Conservation (phyloP, 2,113 vertebrate genomes). For the Leucopternis melanops region DNA sequence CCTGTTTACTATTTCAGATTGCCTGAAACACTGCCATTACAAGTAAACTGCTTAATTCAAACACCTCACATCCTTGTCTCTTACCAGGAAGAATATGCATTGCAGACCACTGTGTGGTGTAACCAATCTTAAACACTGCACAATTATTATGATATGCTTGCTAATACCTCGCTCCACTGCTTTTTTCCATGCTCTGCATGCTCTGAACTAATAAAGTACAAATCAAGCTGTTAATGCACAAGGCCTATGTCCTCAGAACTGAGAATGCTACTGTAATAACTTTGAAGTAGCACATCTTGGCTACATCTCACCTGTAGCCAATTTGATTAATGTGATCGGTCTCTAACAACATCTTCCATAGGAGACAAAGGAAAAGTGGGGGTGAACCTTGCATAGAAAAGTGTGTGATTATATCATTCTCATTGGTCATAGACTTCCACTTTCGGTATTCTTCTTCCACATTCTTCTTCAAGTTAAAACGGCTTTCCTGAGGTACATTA, state of each 20-base stretch:
- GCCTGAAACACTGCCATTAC: neutral
- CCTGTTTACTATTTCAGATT: neutral
- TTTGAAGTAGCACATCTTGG: neutral
- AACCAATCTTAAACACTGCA: neutral
- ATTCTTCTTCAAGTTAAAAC: conserved; percentile 98
- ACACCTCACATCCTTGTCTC: neutral
- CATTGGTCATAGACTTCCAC: conserved; percentile 98
- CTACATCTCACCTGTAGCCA: conserved; percentile 83
- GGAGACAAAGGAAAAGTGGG: conserved; percentile 92
- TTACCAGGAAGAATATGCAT: neutral
- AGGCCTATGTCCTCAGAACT: neutral
- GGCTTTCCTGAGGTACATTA: conserved; percentile 96
- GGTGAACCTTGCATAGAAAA: conserved; percentile 93
- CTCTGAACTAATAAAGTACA: neutral
- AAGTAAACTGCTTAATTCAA: neutral
- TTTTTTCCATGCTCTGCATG: neutral
- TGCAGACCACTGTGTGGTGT: neutral
- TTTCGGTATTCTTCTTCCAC: conserved; percentile 98
- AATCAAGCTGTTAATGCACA: neutral
- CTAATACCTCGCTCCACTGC: neutral
- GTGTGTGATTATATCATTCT: conserved; percentile 95
- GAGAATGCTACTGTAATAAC: neutral
- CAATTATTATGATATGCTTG: neutral
- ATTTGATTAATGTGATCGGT: conserved; percentile 98
- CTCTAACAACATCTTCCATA: conserved; percentile 99